A percentile compares a stretch with the other conserved stretches of the same genome.
These are phyloP conservation scores for Romanogobio albipinnatus DNA, from an alignment of 2,113 vertebrate genomes.

Conservation along the genomic window DNA sequence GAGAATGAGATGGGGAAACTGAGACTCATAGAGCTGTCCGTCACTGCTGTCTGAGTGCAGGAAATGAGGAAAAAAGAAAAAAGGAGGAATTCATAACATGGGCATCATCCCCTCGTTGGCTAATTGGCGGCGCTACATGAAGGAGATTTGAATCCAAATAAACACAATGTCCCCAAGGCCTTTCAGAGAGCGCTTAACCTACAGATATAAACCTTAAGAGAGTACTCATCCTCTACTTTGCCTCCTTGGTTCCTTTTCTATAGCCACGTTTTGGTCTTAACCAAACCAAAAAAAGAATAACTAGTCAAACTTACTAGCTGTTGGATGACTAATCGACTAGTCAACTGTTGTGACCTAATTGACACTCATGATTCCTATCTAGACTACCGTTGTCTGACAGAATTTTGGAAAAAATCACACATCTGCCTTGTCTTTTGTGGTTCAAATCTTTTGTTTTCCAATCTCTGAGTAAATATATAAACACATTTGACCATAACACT, in stretches of 20 bases:
- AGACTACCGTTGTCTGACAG: neutral
- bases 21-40: constrained; percentile 58
- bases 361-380: neutral
- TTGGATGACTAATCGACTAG: neutral
- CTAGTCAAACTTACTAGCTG: neutral
- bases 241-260: neutral
- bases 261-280: neutral
- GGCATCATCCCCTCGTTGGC: constrained; percentile 59
- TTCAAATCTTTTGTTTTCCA: neutral
- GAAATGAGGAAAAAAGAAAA: constrained; percentile 46
- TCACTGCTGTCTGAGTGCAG: constrained; percentile 57
- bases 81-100: constrained; percentile 67
- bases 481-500: neutral
- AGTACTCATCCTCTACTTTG: constrained; percentile 4
- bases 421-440: neutral
- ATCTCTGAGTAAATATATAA: neutral
- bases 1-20: constrained; percentile 39
- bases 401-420: neutral
- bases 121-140: constrained; percentile 68
- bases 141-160: constrained; percentile 68
- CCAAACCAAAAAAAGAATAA: neutral
- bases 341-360: neutral
- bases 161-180: constrained; percentile 55
- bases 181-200: constrained; percentile 54
- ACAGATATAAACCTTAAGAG: constrained; percentile 49